A percentile compares a stretch with the other conserved stretches of the same genome.
phyloP scores from a whole-genome alignment of 2,888 invertebrate species.

The Heliconius hortense region DNA sequence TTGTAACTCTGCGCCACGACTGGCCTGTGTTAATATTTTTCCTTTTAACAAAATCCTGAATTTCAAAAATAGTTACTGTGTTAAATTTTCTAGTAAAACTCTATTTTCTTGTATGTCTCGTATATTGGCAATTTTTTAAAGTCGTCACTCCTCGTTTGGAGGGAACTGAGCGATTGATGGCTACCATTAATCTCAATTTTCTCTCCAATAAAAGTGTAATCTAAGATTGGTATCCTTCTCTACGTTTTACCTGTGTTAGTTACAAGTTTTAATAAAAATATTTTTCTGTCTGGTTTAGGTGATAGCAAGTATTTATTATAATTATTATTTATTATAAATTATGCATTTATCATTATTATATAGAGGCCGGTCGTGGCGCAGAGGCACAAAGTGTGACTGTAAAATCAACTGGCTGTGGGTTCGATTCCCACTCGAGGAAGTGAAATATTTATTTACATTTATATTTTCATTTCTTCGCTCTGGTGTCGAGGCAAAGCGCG shows the following conservation, averaged over 20 bases:
- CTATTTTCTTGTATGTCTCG: not conserved
- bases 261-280: not conserved
- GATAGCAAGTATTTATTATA: not conserved
- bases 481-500: no score
- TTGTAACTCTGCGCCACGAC: no score
- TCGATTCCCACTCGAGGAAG: no score
- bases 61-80: not conserved
- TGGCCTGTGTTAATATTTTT: not conserved
- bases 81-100: not conserved
- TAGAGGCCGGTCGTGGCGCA: no score
- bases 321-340: no score
- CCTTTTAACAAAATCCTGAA: not conserved
- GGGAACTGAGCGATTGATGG: conserved; percentile 15
- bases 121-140: conserved; percentile 11
- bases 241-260: conserved; percentile 17
- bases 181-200: conserved; percentile 24
- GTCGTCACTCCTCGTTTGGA: conserved; percentile 11
- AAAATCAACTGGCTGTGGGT: no score
- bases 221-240: conserved; percentile 14
- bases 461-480: no score
- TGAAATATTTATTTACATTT: no score
- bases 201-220: conserved; percentile 22
- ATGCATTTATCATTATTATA: no score
- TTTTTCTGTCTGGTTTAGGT: not conserved
- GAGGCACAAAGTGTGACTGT: no score